These are phyloP conservation scores for Ophion ventricosus DNA, from an alignment of 2,888 invertebrate species.

Conservation along the genomic window DNA sequence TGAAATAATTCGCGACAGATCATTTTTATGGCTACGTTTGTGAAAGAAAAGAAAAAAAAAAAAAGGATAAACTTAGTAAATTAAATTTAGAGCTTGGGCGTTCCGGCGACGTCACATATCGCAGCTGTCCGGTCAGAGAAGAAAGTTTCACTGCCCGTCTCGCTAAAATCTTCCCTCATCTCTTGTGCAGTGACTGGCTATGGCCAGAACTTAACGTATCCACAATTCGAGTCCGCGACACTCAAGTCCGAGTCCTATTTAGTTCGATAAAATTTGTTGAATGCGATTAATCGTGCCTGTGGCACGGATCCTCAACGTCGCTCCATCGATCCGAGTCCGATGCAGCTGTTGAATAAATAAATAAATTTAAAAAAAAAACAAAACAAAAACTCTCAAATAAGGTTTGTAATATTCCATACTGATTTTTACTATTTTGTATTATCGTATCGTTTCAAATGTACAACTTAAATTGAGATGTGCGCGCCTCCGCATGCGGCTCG, in stretches of 20 bases:
- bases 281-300: constrained; percentile 24
- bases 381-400: constrained; percentile 66
- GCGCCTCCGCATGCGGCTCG: constrained; percentile 55
- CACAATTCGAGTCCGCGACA: constrained; percentile 32
- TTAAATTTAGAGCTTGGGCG: constrained; percentile 54
- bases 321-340: constrained; percentile 43
- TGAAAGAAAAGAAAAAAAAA: constrained; percentile 20
- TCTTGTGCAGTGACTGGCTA: background rate
- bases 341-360: constrained; percentile 64
- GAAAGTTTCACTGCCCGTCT: constrained; percentile 48
- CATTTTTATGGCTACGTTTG: constrained; percentile 61
- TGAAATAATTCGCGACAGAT: constrained; percentile 52
- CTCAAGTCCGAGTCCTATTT: constrained; percentile 53
- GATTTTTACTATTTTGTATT: constrained; percentile 78
- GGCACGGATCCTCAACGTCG: background rate
- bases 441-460: constrained; percentile 71
- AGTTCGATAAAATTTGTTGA: constrained; percentile 46
- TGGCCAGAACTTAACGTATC: background rate
- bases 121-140: constrained; percentile 46
- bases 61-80: constrained; percentile 17
- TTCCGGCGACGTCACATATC: constrained; percentile 61
- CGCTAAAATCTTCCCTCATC: constrained; percentile 17
- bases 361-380: background rate
- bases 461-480: constrained; percentile 69
- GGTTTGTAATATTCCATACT: constrained; percentile 76